Evolutionary conservation across 2,797 vertebrate genomes (phyloP), one percentile per base, ranked within the genome.

Genomic region (Liasis olivaceus): DNA sequence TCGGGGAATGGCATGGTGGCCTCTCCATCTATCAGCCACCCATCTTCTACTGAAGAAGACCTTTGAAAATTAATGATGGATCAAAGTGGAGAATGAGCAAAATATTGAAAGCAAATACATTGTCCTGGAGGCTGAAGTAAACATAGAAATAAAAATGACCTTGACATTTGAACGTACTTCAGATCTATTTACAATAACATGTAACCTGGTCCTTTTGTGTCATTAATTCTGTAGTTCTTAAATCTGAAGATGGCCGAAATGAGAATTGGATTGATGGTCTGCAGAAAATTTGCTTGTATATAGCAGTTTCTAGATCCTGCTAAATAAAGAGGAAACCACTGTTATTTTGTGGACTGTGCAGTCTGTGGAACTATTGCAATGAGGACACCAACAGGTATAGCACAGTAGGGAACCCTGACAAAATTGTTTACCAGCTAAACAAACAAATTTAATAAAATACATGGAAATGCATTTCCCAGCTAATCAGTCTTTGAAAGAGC

Each of bases 51-150:
- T 94, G 89, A 94, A 60, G 58, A 66, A 90, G 69, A 90, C 9
- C 59, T 85, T 93, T 91, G 62, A 96, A 96, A 97, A 95, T 94
- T 94, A 94, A 94, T 93, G 92, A 94, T 94, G 92, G 64, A 7
- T 95, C 4, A 90, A 93, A 91, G 77, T 91, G 93, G 69, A 94
- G 92, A 94, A 36, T 77, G 66, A 92, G 95, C 90, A 72, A 84
- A 84, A 47, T 54, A 93, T 90, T 47, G 89, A 93, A 56, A 93
- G 94, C 63, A 72, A 94, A 28, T 11, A 93, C 86, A 59, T 85
- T 54, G 51, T 54, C 51, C 51, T 54, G 51, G 51, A 54, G 51
- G 7, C 51, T 7, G 8, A 54, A 42, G 9, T 31, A 31, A 64
- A n/a, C 24, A 26, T 7, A 28, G 9, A 12, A 31, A 13, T 22